Base-by-base conservation (phyloP, 2,888 invertebrate species). In the Pelosia muscerda region DNA sequence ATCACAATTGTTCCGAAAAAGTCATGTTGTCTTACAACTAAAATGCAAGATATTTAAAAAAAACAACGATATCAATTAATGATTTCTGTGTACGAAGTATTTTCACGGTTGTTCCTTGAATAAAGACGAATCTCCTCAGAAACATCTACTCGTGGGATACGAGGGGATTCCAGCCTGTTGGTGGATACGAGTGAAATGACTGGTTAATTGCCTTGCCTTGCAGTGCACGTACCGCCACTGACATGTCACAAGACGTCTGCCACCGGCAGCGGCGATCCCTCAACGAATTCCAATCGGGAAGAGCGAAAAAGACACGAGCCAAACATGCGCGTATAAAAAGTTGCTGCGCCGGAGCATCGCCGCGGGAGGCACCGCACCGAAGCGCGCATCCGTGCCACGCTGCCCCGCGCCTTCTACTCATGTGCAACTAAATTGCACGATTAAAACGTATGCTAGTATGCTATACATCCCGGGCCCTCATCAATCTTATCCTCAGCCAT, bases 271-370 rank as follows among this genome's bases (percentile, higher is more conserved):
- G 94, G 93, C 92, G 90, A 91, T 92, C 91, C 90, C 91, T 90
- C 92, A 89, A 92, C 93, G 92, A 94, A 95, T 95, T 95, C 95
- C 95, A 81, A 92, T 90, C 86, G 92, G 89, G 86, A 93, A 93
- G 93, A 94, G 94, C 92, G 93, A 94, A 94, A 94, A 95, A 92
- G 93, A 94, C 94, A 94, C 94, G 94, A 92, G 92, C 91, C 89
- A 89, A 90, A 93, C 92, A 94, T 91, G 89, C 87, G 86, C 77
- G 73, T 84, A 84, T 89, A 95, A 95, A 95, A 95, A 95, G 90
- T 90, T 82, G 92, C 85, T 83, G 84, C 85, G 88, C 90, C 85
- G 82, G 88, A 84, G 87, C 86, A 78, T 81, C 93, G 83, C 90
- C 76, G 92, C 90, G 91, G 94, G 93, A 91, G 93, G 92, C 92